Evolutionary conservation across 2,888 invertebrate species (phyloP).

Genomic region (Volucella inanis): DNA sequence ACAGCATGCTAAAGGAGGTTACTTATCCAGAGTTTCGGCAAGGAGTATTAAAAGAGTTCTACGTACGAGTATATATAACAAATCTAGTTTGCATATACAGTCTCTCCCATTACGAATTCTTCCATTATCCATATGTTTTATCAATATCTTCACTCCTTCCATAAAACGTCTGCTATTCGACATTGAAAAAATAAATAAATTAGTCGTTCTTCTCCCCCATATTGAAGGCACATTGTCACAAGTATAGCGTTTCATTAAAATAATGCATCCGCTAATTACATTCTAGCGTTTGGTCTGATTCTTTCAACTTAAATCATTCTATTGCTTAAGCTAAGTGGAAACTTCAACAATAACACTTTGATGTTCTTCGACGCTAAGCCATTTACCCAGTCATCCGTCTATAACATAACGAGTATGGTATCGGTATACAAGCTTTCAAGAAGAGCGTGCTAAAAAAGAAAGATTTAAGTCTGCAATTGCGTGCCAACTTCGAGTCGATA

Average conservation of each 20-base stretch:
- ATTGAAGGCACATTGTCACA: background rate
- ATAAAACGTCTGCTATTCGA: background rate
- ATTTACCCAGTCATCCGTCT: background rate
- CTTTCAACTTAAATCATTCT: slow-evolving; percentile 32
- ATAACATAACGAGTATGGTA: background rate
- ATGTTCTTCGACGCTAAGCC: background rate
- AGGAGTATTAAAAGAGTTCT: too few relatives aligned
- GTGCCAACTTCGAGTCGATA: slow-evolving; percentile 38
- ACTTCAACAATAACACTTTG: slow-evolving; percentile 41
- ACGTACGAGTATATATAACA: too few relatives aligned
- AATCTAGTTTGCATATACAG: too few relatives aligned
- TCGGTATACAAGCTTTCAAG: too few relatives aligned
- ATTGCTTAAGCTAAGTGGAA: slow-evolving; percentile 15
- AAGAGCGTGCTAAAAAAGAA: slow-evolving; percentile 15
- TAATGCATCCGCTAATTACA: slow-evolving; percentile 53
- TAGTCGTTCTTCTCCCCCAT: background rate
- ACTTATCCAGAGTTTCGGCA: too few relatives aligned
- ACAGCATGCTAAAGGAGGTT: too few relatives aligned
- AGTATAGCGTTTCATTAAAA: slow-evolving; percentile 36
- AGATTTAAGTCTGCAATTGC: slow-evolving; percentile 45
- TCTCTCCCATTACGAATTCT: too few relatives aligned
- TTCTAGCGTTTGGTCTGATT: slow-evolving; percentile 16
- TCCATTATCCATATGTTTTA: too few relatives aligned
- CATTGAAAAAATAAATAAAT: slow-evolving; percentile 21
- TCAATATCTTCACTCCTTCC: background rate